Percentiles rank a stretch among this genome's conserved stretches.
These are phyloP conservation scores for Acanthurus leucopareius DNA, from an alignment of 2,797 vertebrate species.

Conservation along the genomic window DNA sequence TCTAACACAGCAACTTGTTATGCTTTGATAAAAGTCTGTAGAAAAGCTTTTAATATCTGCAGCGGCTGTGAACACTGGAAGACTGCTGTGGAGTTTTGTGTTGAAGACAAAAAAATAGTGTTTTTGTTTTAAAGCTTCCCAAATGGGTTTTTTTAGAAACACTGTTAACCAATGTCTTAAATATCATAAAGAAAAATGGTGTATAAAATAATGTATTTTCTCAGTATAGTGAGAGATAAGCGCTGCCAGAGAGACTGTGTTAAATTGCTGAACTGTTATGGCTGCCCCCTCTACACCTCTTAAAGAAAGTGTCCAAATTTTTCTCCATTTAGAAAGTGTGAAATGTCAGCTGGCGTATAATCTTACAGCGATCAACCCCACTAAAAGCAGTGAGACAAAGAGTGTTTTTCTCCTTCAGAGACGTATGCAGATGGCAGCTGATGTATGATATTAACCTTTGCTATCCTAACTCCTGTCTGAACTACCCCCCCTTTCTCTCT, in stretches of 20 bases:
- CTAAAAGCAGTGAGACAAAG: slow-evolving; percentile 56
- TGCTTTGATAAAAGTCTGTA: slow-evolving; percentile 37
- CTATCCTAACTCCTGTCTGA: slow-evolving; percentile 71
- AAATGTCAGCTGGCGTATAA: slow-evolving; percentile 73
- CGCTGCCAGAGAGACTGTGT: slow-evolving; percentile 21
- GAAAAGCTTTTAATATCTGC: slow-evolving; percentile 29
- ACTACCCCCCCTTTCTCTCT: slow-evolving; percentile 7
- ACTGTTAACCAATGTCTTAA: slow-evolving; percentile 16
- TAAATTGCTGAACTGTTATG: slow-evolving; percentile 47
- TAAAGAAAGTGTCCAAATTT: slow-evolving; percentile 59
- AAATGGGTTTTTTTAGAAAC: slow-evolving; percentile 12
- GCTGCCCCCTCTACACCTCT: slow-evolving; percentile 34
- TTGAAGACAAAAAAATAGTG: neutral
- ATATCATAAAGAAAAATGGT: slow-evolving; percentile 1
- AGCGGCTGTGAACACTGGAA: slow-evolving; percentile 19
- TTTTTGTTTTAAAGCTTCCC: slow-evolving; percentile 3
- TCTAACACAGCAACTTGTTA: slow-evolving; percentile 42
- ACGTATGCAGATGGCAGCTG: slow-evolving; percentile 73
- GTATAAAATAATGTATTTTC: neutral
- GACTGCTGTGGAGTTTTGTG: slow-evolving; percentile 25
- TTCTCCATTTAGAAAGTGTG: slow-evolving; percentile 48
- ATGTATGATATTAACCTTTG: slow-evolving; percentile 83
- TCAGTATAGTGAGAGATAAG: slow-evolving; percentile 20
- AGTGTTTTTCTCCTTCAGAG: slow-evolving; percentile 64
- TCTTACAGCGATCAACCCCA: slow-evolving; percentile 61